Evolutionary conservation across 2,888 invertebrate genomes (phyloP).

Genomic region (Ormyrus rosae): DNA sequence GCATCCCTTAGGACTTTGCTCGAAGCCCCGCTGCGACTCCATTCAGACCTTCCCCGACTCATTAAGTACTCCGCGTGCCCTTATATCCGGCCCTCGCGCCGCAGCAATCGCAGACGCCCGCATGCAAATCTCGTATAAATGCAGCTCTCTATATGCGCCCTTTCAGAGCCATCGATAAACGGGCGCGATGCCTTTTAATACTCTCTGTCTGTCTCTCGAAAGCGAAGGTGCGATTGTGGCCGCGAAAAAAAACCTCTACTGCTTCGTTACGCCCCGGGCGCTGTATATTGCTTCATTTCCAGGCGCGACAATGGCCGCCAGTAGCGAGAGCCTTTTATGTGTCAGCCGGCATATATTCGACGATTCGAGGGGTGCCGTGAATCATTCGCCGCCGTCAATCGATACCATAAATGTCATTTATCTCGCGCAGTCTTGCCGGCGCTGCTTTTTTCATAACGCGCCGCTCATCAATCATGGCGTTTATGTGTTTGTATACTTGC

Average conservation of each 20-base stretch:
- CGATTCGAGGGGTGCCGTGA: constrained; percentile 36
- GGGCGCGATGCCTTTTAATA: constrained; percentile 7
- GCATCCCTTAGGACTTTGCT: constrained; percentile 68
- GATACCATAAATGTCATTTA: constrained; percentile 52
- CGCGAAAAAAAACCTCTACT: constrained; percentile 23
- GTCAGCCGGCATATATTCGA: neutral
- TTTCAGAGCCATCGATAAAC: constrained; percentile 45
- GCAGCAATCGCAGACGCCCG: constrained; percentile 21
- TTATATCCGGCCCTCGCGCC: constrained; percentile 59
- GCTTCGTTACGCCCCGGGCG: constrained; percentile 39
- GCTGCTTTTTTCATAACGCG: constrained; percentile 35
- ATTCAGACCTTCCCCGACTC: constrained; percentile 69
- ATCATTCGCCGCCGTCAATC: constrained; percentile 51
- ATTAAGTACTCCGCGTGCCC: constrained; percentile 70
- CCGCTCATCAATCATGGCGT: constrained; percentile 28
- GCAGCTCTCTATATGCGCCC: neutral
- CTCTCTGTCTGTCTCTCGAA: neutral
- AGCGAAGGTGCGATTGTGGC: constrained; percentile 3
- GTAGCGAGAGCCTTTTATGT: constrained; percentile 36
- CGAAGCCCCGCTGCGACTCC: constrained; percentile 62
- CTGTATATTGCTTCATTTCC: constrained; percentile 40
- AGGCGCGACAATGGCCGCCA: constrained; percentile 27
- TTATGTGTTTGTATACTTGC: neutral
- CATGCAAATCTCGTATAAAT: constrained; percentile 13
- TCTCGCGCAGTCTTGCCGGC: constrained; percentile 1